phyloP scores from a whole-genome alignment of 2,888 invertebrate genomes.

The Drosophila parthenogenetica region DNA sequence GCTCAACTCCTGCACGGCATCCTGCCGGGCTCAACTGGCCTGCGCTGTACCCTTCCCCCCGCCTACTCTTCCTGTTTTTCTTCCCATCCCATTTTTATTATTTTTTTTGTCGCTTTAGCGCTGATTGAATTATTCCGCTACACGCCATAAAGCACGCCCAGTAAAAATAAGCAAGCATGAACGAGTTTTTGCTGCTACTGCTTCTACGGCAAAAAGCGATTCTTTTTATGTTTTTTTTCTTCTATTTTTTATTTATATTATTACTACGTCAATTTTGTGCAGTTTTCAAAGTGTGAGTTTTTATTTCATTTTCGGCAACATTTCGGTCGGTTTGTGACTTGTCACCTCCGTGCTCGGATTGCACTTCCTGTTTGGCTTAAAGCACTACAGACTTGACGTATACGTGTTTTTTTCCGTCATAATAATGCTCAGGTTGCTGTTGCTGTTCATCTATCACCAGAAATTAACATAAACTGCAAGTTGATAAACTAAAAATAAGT shows the following conservation, averaged over 20 bases:
- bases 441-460: background rate
- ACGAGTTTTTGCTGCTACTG: conserved; percentile 35
- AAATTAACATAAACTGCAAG: background rate
- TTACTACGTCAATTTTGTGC: conserved; percentile 61
- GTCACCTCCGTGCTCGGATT: conserved; percentile 17
- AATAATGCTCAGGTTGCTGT: conserved; percentile 6
- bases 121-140: conserved; percentile 81
- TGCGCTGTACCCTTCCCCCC: background rate
- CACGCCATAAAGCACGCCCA: conserved; percentile 73
- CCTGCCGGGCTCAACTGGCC: conserved; percentile 31
- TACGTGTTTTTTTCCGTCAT: conserved; percentile 21
- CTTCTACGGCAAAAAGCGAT: conserved; percentile 7
- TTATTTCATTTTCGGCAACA: conserved; percentile 48
- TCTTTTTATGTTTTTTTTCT: background rate
- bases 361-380: conserved; percentile 23
- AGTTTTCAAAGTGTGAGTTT: conserved; percentile 59
- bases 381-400: conserved; percentile 21
- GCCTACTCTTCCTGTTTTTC: background rate
- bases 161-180: conserved; percentile 39
- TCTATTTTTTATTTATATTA: conserved; percentile 60
- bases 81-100: background rate
- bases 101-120: conserved; percentile 49
- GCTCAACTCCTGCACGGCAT: conserved; percentile 17
- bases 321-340: conserved; percentile 16
- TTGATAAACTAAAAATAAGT: background rate